Evolutionary conservation across 2,797 vertebrate genomes (phyloP), one percentile per base, ranked within the genome.

Genomic region (Botia kubotai): DNA sequence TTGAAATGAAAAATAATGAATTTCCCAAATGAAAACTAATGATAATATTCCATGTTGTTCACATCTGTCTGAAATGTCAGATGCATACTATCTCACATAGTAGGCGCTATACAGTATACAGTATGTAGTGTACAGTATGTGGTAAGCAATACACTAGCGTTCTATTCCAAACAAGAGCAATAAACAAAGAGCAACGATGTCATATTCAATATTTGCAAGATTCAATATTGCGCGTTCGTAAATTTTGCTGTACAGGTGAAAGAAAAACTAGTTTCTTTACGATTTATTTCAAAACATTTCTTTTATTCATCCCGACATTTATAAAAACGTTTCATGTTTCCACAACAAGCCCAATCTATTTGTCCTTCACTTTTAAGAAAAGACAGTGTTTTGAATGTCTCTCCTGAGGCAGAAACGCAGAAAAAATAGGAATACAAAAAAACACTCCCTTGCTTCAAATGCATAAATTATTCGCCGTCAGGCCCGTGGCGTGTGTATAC

Each of bases 401-500:
- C 17, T 39, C 63, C 63, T 39, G 17, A 66, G 63, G 63, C 63
- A 39, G 63, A 39, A n/a, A 43, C 6, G 6, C 39, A 43, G 8
- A 43, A 66, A 62, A 66, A 39, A 66, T 39, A 19, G 11, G 39
- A 66, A 43, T 43, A 43, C 39, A 8, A 43, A 43, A 43, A 43
- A 43, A 43, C 33, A 66, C 33, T n/a, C 17, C 8, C 29, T 17
- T 11, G 7, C 63, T 39, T 66, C 63, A 66, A 66, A 66, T 39
- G 63, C 33, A 66, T 66, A 66, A 66, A 66, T 80, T 74, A 74
- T 53, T 58, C 29, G 74, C 71, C 21, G 79, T 58, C 17, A 48
- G 36, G 53, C 79, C 71, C 43, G 48, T 68, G 72, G 71, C 36
- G 62, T 29, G 46, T 72, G 26, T 60, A 43, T 33, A 48, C 57